Evolutionary conservation across 2,113 vertebrate genomes (phyloP).

Genomic region (Takifugu bimaculatus): DNA sequence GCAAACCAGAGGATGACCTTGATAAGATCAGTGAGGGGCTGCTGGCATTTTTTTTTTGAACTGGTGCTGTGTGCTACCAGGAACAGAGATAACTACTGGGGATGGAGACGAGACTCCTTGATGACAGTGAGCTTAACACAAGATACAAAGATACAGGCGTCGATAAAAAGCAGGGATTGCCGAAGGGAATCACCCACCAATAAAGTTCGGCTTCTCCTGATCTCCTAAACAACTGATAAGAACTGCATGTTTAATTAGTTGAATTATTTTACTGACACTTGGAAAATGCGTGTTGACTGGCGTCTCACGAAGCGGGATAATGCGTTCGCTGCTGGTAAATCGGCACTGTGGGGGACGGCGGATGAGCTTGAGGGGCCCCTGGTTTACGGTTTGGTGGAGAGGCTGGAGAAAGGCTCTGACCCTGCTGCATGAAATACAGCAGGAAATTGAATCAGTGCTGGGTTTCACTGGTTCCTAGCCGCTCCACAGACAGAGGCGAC

Average conservation of each 20-base stretch:
- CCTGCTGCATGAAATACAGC: slow-evolving; percentile 4
- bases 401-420: slow-evolving; percentile 1
- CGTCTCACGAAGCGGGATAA: slow-evolving; percentile 50
- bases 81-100: slow-evolving; percentile 63
- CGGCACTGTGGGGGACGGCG: slow-evolving; percentile 28
- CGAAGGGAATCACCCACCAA: slow-evolving; percentile 61
- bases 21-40: slow-evolving; percentile 72
- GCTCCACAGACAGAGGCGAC: slow-evolving; percentile 6
- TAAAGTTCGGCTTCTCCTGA: slow-evolving; percentile 61
- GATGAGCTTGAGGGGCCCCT: slow-evolving; percentile 17
- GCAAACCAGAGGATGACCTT: slow-evolving; percentile 67
- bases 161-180: slow-evolving; percentile 55
- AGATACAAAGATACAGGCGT: slow-evolving; percentile 61
- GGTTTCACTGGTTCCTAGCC: background rate
- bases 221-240: slow-evolving; percentile 72
- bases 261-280: slow-evolving; percentile 65
- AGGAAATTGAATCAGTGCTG: too few species aligned
- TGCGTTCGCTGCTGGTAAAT: slow-evolving; percentile 40
- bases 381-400: slow-evolving; percentile 8
- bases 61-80: slow-evolving; percentile 59
- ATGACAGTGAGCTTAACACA: slow-evolving; percentile 67
- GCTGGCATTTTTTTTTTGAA: slow-evolving; percentile 42
- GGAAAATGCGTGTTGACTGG: slow-evolving; percentile 59
- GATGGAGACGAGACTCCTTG: slow-evolving; percentile 64
- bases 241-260: slow-evolving; percentile 58